phyloP scores from a whole-genome alignment of 2,797 vertebrate genomes.

The Smutsia gigantea region DNA sequence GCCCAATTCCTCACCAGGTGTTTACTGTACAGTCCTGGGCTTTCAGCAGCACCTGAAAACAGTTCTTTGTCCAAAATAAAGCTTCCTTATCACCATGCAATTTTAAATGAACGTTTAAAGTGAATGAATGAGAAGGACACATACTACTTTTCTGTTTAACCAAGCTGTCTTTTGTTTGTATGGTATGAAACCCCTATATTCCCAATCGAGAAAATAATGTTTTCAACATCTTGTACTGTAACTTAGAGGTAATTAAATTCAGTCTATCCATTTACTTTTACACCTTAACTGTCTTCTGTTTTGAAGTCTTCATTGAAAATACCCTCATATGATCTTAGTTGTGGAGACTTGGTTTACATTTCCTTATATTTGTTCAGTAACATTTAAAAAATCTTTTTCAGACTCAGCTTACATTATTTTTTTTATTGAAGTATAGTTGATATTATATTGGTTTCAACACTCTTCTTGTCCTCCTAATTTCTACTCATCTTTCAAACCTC shows the following conservation, averaged over 20 bases:
- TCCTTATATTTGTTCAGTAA: not conserved
- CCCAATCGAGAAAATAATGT: not conserved
- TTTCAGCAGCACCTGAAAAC: not conserved
- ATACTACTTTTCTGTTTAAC: not conserved
- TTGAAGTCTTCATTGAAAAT: slow-evolving; percentile 1
- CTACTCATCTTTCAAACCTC: not conserved
- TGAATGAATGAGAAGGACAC: not conserved
- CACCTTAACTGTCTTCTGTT: not conserved
- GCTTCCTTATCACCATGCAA: not conserved
- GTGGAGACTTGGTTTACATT: not conserved
- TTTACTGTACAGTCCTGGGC: not conserved
- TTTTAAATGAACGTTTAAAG: not conserved
- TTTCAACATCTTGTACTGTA: not conserved
- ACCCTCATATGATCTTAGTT: not conserved
- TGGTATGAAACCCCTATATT: not conserved
- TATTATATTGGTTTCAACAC: not conserved
- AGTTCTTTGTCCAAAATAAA: not conserved
- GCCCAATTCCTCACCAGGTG: not conserved
- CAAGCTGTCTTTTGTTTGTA: not conserved
- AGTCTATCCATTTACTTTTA: not conserved
- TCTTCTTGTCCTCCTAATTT: not conserved
- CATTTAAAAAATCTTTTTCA: too few species aligned
- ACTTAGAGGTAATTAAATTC: not conserved
- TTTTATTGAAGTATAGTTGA: too few species aligned
- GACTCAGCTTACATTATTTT: too few species aligned